phyloP scores from a whole-genome alignment of 2,888 invertebrate genomes.

The Dichetophora obliterata region DNA sequence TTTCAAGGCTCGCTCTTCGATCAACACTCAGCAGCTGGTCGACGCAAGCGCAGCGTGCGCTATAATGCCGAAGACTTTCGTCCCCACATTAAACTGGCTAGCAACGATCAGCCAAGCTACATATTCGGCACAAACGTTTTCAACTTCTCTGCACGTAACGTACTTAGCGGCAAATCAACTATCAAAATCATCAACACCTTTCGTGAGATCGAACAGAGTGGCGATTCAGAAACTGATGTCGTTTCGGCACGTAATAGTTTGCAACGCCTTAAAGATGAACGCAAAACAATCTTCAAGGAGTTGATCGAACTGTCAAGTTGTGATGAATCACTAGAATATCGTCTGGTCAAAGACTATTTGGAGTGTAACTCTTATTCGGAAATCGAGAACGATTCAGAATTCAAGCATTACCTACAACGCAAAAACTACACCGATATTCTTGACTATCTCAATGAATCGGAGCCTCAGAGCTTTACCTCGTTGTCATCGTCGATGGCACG shows the following conservation, averaged over 20 bases:
- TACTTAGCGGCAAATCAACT: constrained; percentile 64
- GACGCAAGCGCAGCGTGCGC: constrained; percentile 35
- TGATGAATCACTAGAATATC: constrained; percentile 67
- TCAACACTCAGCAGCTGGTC: constrained; percentile 39
- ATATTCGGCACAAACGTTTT: constrained; percentile 64
- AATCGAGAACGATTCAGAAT: constrained; percentile 67
- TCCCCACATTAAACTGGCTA: constrained; percentile 52
- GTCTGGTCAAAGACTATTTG: constrained; percentile 66
- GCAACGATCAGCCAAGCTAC: constrained; percentile 51
- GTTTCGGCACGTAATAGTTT: constrained; percentile 55
- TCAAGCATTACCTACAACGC: constrained; percentile 66
- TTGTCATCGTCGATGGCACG: constrained; percentile 60
- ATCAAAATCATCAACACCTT: constrained; percentile 60
- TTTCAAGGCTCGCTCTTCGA: constrained; percentile 68
- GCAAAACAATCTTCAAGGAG: constrained; percentile 62
- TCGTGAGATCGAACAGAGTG: constrained; percentile 57
- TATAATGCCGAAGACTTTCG: constrained; percentile 64
- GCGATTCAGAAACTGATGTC: constrained; percentile 41
- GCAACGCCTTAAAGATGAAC: constrained; percentile 58
- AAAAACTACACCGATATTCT: constrained; percentile 68
- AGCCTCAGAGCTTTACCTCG: constrained; percentile 58
- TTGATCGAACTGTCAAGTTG: constrained; percentile 65
- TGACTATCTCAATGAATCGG: constrained; percentile 62
- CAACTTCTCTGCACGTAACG: constrained; percentile 62
- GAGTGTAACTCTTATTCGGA: constrained; percentile 69